Conservation (phyloP, 2,888 invertebrate genomes). For the Dasysyrphus albostriatus region DNA sequence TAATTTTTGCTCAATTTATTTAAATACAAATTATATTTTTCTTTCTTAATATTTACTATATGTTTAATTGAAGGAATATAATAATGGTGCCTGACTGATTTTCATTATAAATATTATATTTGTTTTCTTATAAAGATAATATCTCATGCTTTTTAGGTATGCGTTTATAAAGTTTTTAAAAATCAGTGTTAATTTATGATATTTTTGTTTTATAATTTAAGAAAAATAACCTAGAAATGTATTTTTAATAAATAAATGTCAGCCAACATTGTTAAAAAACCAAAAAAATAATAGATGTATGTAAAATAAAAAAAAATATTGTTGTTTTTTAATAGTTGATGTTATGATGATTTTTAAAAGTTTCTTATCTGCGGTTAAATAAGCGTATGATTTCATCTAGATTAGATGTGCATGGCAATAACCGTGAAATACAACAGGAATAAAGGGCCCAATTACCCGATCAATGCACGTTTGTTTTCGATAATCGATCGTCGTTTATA, state of each 20-base stretch:
- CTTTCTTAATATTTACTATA: slow-evolving; percentile 1
- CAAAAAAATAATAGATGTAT: slow-evolving; percentile 52
- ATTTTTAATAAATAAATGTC: slow-evolving; percentile 72
- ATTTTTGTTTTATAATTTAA: slow-evolving; percentile 33
- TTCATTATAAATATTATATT: slow-evolving; percentile 53
- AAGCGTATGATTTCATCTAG: too few species aligned
- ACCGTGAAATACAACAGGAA: too few species aligned
- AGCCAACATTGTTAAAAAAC: slow-evolving; percentile 69
- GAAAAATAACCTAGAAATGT: slow-evolving; percentile 52
- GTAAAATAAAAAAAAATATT: slow-evolving; percentile 36
- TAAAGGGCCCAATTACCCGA: too few species aligned
- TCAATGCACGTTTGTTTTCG: too few species aligned
- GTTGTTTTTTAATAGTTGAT: background rate
- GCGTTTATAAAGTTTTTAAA: slow-evolving; percentile 28
- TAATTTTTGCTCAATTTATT: slow-evolving; percentile 67
- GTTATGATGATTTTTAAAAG: too few species aligned
- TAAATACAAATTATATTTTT: slow-evolving; percentile 4
- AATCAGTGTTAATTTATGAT: slow-evolving; percentile 50
- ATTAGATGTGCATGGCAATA: too few species aligned
- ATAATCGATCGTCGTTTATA: too few species aligned
- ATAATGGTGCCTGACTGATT: slow-evolving; percentile 74
- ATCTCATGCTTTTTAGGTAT: background rate
- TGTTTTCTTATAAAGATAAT: slow-evolving; percentile 3
- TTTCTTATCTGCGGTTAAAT: background rate
- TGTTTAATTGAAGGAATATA: slow-evolving; percentile 43